Conservation (phyloP, 1,140 invertebrate genomes). For the Phocides pigmalion region DNA sequence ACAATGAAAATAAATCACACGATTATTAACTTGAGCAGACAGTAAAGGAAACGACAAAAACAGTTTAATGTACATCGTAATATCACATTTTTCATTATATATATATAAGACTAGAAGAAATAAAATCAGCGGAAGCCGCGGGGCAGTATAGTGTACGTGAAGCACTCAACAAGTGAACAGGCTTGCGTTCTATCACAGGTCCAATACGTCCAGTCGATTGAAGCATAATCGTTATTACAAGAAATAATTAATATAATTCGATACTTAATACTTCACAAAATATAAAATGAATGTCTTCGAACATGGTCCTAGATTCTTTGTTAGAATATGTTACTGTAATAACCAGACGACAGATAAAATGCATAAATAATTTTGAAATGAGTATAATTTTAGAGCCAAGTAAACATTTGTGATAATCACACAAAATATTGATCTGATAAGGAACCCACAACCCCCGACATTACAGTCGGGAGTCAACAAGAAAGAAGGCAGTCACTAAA, state of each 20-base stretch:
- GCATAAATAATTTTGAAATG: no score
- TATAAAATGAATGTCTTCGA: neutral
- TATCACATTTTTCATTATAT: neutral
- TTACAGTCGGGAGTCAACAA: no score
- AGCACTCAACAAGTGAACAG: neutral
- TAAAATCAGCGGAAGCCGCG: constrained; percentile 2
- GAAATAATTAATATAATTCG: constrained; percentile 19
- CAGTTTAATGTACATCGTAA: neutral
- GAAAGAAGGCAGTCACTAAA: no score
- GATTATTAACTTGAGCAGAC: neutral
- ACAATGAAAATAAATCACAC: neutral
- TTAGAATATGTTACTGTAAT: no score
- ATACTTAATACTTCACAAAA: constrained; percentile 1
- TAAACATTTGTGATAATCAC: no score
- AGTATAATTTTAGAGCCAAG: no score
- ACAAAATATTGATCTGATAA: no score
- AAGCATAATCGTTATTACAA: constrained; percentile 11
- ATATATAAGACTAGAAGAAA: neutral
- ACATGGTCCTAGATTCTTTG: no score
- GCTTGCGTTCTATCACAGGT: constrained; percentile 16
- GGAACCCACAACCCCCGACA: no score
- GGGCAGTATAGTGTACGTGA: constrained; percentile 9
- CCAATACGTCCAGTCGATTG: constrained; percentile 5
- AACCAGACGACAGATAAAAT: no score
- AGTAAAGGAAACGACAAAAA: neutral